Percentiles rank a stretch among this genome's conserved stretches.
Conservation (phyloP, 1,140 invertebrate genomes). For the Conopomorpha cramerella region DNA sequence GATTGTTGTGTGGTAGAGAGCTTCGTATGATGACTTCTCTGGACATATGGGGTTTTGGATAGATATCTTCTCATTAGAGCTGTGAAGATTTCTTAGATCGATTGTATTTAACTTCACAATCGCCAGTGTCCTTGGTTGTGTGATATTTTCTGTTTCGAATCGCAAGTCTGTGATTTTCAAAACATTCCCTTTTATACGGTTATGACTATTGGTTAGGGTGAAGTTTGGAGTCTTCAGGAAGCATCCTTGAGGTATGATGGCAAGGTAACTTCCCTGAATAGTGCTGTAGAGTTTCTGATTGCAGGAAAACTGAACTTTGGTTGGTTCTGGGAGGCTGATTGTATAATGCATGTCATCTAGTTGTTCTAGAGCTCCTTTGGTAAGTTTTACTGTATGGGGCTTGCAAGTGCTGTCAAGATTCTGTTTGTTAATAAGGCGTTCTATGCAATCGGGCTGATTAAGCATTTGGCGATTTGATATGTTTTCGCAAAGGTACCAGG, state of each 20-base stretch:
- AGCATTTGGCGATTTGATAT: not conserved
- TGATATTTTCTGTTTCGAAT: constrained; percentile 1
- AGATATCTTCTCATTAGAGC: no score
- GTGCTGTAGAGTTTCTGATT: constrained; percentile 3
- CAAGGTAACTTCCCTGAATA: constrained; percentile 6
- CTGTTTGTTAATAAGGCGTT: no score
- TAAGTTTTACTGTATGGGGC: not conserved
- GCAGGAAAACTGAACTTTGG: constrained; percentile 6
- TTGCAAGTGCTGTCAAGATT: no score
- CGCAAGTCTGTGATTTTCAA: constrained; percentile 7
- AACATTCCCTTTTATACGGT: constrained; percentile 7
- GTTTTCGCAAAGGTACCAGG: constrained; percentile 1
- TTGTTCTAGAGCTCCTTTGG: constrained; percentile 3
- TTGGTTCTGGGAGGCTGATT: constrained; percentile 6
- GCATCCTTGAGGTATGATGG: constrained; percentile 2
- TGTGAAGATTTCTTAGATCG: no score
- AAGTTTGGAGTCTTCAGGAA: constrained; percentile 3
- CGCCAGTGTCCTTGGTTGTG: not conserved
- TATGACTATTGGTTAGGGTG: constrained; percentile 5
- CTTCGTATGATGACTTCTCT: no score
- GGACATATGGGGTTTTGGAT: no score
- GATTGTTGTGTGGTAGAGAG: no score
- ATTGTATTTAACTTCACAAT: constrained; percentile 5
- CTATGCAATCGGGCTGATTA: constrained; percentile 5
- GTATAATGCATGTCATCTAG: constrained; percentile 8